Base-by-base conservation (phyloP, 1,140 invertebrate species). In the Centruroides vittatus region DNA sequence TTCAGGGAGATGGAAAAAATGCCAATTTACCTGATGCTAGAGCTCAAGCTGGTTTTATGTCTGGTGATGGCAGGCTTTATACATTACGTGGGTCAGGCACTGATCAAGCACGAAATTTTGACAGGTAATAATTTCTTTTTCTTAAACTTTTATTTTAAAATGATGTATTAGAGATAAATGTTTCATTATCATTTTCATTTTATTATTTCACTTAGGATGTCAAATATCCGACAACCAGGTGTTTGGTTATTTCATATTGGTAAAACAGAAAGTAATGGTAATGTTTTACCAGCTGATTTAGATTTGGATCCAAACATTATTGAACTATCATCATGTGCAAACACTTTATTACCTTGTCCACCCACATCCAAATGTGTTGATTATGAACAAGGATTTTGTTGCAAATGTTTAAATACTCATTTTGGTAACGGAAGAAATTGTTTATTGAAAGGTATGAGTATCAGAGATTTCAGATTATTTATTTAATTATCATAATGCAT, bases 351-450 rank as follows among this genome's bases (percentile, higher is more conserved):
- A 23, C 67, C 67, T 9, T 68, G 67, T 62, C 61, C 67, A 5
- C 64, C 60, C 0, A 61, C 61, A 68, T 88, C 90, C 0, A 77
- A 78, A 52, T 98, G 93, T 71, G 73, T 84, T 3, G 90, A 97
- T 71, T 86, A 86, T 67, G 75, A 81, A 52, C 47, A 12, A 36
- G 93, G 93, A 5, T 93, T 87, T 70, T 98, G 93, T 70, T 98
- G 93, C 72, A 76, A 81, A 54, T 98, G 93, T 72, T 77, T 81
- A 23, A 70, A 79, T 1, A 84, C 84, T 36, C 92, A 78, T 71
- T 93, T 89, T 72, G 93, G 94, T 59, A 97, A 98, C 73, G 94
- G 94, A 58, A 82, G 82, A 72, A 82, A 82, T 54, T 98, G 94
- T 70, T 78, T 97, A 47, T 82, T 84, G 73, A 82, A 86, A 70